Conservation (phyloP, 2,888 invertebrate species). For the Entomobrya multifasciata region DNA sequence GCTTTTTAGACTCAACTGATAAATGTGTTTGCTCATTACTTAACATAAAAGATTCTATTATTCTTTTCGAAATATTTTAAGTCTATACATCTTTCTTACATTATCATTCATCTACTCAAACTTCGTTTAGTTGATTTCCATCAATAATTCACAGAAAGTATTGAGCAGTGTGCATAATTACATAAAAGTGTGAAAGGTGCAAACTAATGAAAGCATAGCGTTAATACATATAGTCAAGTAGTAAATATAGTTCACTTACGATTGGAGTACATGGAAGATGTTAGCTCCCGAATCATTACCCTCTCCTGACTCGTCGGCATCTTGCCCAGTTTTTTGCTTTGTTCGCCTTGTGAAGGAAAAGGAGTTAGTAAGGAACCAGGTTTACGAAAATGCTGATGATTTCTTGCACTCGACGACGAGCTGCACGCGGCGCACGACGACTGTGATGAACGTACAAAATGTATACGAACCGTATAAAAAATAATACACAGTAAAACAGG, state of each 20-base stretch:
- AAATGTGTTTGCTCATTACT: not conserved
- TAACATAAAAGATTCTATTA: not conserved
- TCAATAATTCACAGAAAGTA: no score
- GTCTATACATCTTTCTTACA: not conserved
- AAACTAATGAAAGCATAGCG: not conserved
- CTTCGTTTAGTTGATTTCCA: no score
- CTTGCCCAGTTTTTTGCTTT: constrained; percentile 66
- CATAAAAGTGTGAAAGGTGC: not conserved
- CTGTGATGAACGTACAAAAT: not conserved
- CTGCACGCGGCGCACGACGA: constrained; percentile 29
- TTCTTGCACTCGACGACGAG: not conserved
- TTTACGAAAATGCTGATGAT: not conserved
- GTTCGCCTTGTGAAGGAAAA: constrained; percentile 11
- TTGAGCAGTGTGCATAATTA: no score
- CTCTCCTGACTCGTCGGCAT: constrained; percentile 72
- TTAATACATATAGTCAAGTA: not conserved
- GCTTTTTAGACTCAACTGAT: not conserved
- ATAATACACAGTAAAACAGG: not conserved
- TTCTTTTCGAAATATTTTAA: not conserved
- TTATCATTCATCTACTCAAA: no score
- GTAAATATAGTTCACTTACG: constrained; percentile 69
- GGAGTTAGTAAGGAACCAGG: constrained; percentile 28
- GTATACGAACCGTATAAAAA: no score
- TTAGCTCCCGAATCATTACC: constrained; percentile 76
- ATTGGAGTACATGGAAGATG: constrained; percentile 77